Evolutionary conservation across 2,113 vertebrate species (phyloP), one percentile per base, ranked within the genome.

Genomic region (Equus quagga): DNA sequence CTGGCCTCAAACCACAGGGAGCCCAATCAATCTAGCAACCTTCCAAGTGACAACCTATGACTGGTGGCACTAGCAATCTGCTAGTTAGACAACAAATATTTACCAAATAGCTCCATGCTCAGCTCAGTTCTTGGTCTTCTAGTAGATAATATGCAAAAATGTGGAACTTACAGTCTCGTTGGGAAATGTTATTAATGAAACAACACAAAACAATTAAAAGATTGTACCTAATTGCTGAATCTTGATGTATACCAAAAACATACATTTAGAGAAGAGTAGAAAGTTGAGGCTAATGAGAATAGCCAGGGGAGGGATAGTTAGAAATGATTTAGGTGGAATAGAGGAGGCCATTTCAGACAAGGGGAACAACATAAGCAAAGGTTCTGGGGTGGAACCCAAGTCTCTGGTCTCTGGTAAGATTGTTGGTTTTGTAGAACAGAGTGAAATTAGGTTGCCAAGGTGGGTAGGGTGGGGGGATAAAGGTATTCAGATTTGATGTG

Each of bases 151-250:
- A 10, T 62, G 41, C 12, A 78, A 67, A 90, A 91, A 82, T 67
- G 17, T 89, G 56, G 62, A 75, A 54, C 79, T 93, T 91, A 81
- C 36, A 72, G 78, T 93, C 78, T 97, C 89, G 14, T 49, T 79
- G 70, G 26, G 69, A 95, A 92, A 58, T 79, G 90, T 96, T 65
- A 69, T 87, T 75, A 67, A 87, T 54, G 44, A 91, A 94, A 54
- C 31, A 76, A 36, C 41, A 51, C 67, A 54, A 62, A 81, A 56
- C 15, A 24, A 64, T 60, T 41, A 72, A 72, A 82, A 69, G 56
- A 23, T 95, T 51, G 56, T 70, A 9, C 15, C 2, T 87, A 41
- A 46, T 82, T 95, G 67, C 46, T 64, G 8, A 86, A 21, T 93
- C 19, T 91, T 69, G 41, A 19, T 75, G 15, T 67, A 65, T 17